Conservation (phyloP, 2,113 vertebrate species). For the Carollia perspicillata region DNA sequence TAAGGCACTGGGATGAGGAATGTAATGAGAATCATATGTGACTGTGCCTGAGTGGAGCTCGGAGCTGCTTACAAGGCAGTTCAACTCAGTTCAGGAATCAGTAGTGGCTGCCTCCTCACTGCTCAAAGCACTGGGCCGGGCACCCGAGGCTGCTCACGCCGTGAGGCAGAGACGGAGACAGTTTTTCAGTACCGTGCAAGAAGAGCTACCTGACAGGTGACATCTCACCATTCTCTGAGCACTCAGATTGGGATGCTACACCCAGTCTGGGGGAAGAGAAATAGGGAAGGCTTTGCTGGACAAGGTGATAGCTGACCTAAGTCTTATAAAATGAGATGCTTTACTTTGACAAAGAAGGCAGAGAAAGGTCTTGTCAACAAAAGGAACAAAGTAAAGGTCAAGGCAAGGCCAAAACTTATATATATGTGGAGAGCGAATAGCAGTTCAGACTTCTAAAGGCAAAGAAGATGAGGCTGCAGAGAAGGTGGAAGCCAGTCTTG, state of each 20-base stretch:
- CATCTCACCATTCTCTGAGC: background rate
- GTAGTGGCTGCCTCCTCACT: background rate
- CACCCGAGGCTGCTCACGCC: background rate
- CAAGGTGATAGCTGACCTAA: background rate
- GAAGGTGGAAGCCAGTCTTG: background rate
- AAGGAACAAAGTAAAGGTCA: background rate
- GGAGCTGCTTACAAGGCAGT: background rate
- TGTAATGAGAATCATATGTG: conserved; percentile 36
- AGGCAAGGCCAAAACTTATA: background rate
- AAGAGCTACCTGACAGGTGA: background rate
- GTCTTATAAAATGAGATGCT: background rate
- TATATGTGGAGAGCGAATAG: background rate
- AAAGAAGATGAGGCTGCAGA: background rate
- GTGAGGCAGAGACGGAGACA: background rate
- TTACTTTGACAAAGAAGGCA: background rate
- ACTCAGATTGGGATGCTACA: background rate
- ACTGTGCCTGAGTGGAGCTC: background rate
- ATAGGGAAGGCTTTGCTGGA: background rate
- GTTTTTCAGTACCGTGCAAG: background rate
- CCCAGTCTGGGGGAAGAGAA: background rate
- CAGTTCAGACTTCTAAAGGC: background rate
- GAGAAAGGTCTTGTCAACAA: background rate
- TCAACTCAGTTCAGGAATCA: background rate
- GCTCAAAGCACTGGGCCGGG: background rate
- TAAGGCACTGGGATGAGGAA: background rate